Conservation (phyloP, 1,140 invertebrate genomes). For the Zaprionus kolodkinae region DNA sequence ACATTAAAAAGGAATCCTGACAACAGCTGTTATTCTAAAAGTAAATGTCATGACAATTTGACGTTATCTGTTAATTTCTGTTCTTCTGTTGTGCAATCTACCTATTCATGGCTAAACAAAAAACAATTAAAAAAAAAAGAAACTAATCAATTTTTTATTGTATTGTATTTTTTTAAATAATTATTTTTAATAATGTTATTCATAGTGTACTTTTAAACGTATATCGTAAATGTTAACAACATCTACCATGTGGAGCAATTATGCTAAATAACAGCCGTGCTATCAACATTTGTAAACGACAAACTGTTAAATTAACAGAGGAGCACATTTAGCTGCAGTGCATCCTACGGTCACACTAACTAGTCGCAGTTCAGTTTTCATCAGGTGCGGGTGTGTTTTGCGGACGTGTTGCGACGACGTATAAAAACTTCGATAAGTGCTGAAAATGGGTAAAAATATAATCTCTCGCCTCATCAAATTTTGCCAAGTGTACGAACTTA, state of each 20-base stretch:
- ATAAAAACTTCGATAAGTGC: slow-evolving; percentile 54
- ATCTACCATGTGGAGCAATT: not conserved
- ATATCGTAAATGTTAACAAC: not conserved
- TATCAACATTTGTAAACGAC: not conserved
- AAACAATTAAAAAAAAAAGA: no score
- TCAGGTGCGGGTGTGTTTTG: slow-evolving; percentile 37
- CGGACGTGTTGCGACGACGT: slow-evolving; percentile 48
- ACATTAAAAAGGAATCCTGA: no score
- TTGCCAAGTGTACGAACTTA: slow-evolving; percentile 29
- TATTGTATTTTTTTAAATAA: no score
- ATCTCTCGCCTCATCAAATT: slow-evolving; percentile 22
- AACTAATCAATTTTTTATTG: no score
- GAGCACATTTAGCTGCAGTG: slow-evolving; percentile 2
- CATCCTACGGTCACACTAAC: slow-evolving; percentile 24
- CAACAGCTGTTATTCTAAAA: no score
- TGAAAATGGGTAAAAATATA: slow-evolving; percentile 55
- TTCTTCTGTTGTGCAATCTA: no score
- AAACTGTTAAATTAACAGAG: not conserved
- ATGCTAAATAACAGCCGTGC: not conserved
- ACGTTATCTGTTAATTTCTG: no score
- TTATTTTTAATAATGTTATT: no score
- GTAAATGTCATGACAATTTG: no score
- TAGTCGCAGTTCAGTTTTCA: slow-evolving; percentile 44
- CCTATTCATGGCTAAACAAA: no score
- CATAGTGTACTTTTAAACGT: no score